Percentiles rank a stretch among this genome's conserved stretches.
Evolutionary conservation across 2,797 vertebrate species (phyloP).

Genomic region (Allobates femoralis): DNA sequence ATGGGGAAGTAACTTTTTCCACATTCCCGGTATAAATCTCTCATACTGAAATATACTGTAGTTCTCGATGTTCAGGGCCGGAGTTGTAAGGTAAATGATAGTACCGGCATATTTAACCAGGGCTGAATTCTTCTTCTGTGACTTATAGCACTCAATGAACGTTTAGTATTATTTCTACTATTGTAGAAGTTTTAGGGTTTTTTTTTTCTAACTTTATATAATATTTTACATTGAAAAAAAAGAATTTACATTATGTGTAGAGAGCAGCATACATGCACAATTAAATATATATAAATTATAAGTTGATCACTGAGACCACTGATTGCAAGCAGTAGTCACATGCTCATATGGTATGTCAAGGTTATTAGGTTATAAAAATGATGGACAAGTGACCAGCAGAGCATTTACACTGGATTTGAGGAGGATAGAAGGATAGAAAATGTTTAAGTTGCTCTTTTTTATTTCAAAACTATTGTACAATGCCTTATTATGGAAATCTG

Average conservation of each 20-base stretch:
- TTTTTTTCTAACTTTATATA: neutral
- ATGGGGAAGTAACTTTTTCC: constrained; percentile 56
- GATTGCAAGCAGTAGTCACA: too few relatives aligned
- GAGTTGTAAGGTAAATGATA: constrained; percentile 14
- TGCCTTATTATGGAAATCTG: too few relatives aligned
- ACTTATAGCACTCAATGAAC: neutral
- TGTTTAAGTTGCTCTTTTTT: too few relatives aligned
- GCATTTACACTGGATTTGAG: too few relatives aligned
- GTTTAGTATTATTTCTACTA: neutral
- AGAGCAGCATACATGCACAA: neutral
- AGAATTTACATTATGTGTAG: neutral
- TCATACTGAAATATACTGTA: constrained; percentile 39
- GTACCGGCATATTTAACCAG: constrained; percentile 18
- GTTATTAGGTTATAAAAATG: too few relatives aligned
- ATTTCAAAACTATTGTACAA: too few relatives aligned
- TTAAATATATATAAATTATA: neutral
- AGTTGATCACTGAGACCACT: neutral
- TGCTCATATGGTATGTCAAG: too few relatives aligned
- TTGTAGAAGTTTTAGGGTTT: neutral
- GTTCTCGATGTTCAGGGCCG: constrained; percentile 17
- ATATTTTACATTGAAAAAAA: neutral
- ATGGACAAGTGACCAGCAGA: too few relatives aligned
- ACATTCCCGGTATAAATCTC: constrained; percentile 38
- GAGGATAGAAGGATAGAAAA: too few relatives aligned
- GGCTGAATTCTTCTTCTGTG: neutral